phyloP scores from a whole-genome alignment of 1,140 invertebrate genomes.

The Charaxes varanes region DNA sequence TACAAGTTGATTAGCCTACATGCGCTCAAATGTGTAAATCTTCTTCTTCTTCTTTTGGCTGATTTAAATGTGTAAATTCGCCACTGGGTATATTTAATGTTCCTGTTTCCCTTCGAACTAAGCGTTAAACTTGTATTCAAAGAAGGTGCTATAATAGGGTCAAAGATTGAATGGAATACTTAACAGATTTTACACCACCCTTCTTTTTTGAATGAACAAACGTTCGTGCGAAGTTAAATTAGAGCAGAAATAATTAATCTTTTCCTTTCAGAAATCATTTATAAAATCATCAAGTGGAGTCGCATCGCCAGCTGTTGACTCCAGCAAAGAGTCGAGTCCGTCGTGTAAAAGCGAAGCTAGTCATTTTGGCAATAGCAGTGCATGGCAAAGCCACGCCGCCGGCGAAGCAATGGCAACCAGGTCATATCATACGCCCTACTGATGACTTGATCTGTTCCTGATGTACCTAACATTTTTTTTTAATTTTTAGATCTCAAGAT shows the following conservation, averaged over 20 bases:
- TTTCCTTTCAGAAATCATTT: slow-evolving; percentile 52
- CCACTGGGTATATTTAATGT: no score
- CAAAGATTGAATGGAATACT: no score
- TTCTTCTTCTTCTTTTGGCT: no score
- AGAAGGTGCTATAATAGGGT: no score
- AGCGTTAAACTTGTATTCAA: no score
- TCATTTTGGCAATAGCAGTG: slow-evolving; percentile 53
- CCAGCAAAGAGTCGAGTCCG: slow-evolving; percentile 70
- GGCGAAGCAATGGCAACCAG: slow-evolving; percentile 72
- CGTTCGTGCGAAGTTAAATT: not conserved
- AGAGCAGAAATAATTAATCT: not conserved
- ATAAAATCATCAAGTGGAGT: slow-evolving; percentile 56
- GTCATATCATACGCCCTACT: slow-evolving; percentile 23
- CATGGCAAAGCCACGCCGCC: slow-evolving; percentile 64
- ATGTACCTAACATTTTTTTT: not conserved
- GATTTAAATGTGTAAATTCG: no score
- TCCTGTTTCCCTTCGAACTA: no score
- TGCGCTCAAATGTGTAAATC: no score
- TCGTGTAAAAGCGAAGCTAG: slow-evolving; percentile 70
- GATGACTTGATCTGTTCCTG: not conserved
- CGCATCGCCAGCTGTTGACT: slow-evolving; percentile 54
- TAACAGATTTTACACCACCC: no score
- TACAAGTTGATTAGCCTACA: no score
- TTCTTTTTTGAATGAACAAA: not conserved
- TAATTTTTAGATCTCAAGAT: slow-evolving; percentile 57